A percentile compares a stretch with the other conserved stretches of the same genome.
Conservation (phyloP, 2,113 vertebrate genomes). For the Lamprotornis superbus region DNA sequence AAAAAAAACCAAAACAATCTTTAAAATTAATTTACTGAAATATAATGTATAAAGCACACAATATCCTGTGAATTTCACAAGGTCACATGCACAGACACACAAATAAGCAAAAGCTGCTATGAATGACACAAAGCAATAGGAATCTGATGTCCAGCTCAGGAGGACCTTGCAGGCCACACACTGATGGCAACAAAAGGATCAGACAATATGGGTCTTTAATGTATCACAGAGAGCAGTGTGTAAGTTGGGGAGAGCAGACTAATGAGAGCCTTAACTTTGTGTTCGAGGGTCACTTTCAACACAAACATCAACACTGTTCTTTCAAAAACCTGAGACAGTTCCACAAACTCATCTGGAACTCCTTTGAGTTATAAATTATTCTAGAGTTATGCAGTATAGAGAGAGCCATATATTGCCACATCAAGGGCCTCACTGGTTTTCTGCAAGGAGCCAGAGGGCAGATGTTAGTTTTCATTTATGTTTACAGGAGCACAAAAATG, state of each 20-base stretch:
- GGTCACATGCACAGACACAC: background rate
- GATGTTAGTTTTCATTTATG: background rate
- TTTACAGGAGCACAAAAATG: background rate
- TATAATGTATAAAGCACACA: background rate
- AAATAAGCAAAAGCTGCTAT: background rate
- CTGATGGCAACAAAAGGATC: background rate
- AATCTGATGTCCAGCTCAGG: background rate
- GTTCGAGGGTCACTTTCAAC: background rate
- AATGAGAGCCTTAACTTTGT: background rate
- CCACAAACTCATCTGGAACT: conserved; percentile 13
- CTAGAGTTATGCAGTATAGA: background rate
- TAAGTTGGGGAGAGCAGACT: background rate
- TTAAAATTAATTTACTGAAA: background rate
- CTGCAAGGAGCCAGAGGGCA: conserved; percentile 7
- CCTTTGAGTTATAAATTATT: background rate
- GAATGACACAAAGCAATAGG: background rate
- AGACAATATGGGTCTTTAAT: background rate
- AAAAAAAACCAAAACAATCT: background rate
- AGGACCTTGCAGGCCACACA: background rate
- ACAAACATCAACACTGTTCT: background rate
- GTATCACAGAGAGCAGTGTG: background rate
- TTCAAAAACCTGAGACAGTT: conserved; percentile 1
- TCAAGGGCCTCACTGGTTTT: background rate
- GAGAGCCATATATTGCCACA: background rate
- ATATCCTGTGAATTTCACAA: background rate